phyloP scores from a whole-genome alignment of 2,113 vertebrate species.

The Sylvia atricapilla region DNA sequence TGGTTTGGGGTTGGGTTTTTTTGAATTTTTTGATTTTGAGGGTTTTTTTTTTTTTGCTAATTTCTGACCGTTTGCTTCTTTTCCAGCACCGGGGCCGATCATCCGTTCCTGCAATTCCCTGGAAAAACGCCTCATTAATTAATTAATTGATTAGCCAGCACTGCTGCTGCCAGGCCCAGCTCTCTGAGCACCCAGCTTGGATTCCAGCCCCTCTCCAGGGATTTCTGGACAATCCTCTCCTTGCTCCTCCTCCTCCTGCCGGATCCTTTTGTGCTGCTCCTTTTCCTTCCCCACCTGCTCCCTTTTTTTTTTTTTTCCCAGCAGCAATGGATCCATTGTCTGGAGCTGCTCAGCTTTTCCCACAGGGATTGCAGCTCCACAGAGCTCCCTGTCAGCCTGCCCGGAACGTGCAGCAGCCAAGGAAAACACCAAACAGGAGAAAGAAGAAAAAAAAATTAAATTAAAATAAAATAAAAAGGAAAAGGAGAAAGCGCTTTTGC shows the following conservation, averaged over 20 bases:
- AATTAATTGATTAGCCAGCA: background rate
- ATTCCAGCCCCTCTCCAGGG: background rate
- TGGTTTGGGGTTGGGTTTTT: background rate
- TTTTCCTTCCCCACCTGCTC: constrained; percentile 23
- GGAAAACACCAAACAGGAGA: background rate
- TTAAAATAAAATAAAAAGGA: no score
- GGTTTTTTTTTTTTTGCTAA: background rate
- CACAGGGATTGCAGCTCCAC: background rate
- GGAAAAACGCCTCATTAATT: background rate
- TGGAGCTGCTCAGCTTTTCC: background rate
- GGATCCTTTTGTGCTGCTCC: background rate
- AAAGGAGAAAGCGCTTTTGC: background rate
- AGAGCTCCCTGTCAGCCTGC: background rate
- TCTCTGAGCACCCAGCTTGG: background rate
- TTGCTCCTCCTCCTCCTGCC: background rate
- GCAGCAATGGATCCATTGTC: background rate
- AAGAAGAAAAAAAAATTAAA: no score
- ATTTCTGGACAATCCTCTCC: background rate
- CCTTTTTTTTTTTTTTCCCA: background rate
- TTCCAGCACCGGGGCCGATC: accelerated
- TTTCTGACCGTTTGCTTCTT: background rate
- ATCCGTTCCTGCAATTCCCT: background rate
- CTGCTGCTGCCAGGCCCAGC: background rate
- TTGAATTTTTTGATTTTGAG: background rate
- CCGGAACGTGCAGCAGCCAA: background rate